Evolutionary conservation across 1,140 invertebrate species (phyloP), one percentile per base, ranked within the genome.

Genomic region (Micrasema longulum): DNA sequence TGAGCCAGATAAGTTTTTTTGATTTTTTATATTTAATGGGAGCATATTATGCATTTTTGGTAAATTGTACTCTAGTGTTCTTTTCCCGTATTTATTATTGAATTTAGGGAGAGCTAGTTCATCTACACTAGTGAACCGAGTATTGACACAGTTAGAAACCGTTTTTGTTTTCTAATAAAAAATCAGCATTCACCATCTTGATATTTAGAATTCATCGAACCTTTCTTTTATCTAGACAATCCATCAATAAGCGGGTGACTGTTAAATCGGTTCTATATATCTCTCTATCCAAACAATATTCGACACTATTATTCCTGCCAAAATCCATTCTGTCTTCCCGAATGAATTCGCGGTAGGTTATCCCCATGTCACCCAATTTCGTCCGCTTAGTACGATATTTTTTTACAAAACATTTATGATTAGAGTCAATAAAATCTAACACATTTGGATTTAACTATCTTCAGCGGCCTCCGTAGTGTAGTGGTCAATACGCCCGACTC

Each of bases 281-380:
- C 43, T 26, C 60, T 38, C 43, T 43, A 41, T 68, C 67, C 48
- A 74, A 74, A 74, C 72, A 74, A 74, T 74, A 70, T 70, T 70
- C 72, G 52, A 16, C 22, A 35, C 50, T 22, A 75, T 75, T 75
- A 71, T 64, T 50, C 55, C 35, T 38, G 16, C 64, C 23, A n/a
- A 50, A 63, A 45, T 16, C 73, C 16, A 14, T 60, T 47, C 63
- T 71, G 68, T 57, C 66, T 41, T 70, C 52, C 45, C 50, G 50
- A 14, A 18, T 57, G 55, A n/a, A 6, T 10, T 60, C 10, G 14
- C 26, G n/a, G 14, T 20, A 52, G 18, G n/a, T 12, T 18, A 22
- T 26, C 4, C 5, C 18, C 12, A n/a, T 23, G 50, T 20, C 12
- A 52, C 18, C 22, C 12, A 12, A 52, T 14, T 18, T 18, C 12